Evolutionary conservation across 2,888 invertebrate genomes (phyloP).

Genomic region (Gibbula magus): DNA sequence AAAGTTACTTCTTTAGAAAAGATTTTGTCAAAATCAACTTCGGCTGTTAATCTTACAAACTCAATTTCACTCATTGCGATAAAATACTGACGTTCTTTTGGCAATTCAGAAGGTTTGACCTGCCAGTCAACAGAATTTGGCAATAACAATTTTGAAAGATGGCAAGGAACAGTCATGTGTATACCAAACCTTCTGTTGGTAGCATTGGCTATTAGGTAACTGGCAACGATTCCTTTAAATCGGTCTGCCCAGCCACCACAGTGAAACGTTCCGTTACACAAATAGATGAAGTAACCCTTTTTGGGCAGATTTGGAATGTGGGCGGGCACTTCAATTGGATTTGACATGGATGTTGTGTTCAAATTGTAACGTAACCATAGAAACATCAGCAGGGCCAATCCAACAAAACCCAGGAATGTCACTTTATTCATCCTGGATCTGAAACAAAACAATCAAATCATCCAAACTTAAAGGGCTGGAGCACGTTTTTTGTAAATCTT

Average conservation of each 20-base stretch:
- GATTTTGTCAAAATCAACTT: neutral
- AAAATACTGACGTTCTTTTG: neutral
- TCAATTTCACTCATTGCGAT: neutral
- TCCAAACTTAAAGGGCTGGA: too few species aligned
- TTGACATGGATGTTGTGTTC: too few species aligned
- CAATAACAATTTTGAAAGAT: neutral
- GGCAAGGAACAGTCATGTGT: slow-evolving; percentile 9
- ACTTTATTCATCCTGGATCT: too few species aligned
- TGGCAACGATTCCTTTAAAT: slow-evolving; percentile 3
- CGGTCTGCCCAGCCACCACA: slow-evolving; percentile 21
- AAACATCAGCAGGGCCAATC: neutral
- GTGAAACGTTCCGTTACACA: neutral
- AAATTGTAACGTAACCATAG: neutral
- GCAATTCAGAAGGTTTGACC: neutral
- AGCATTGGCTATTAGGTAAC: slow-evolving; percentile 8
- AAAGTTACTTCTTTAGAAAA: neutral
- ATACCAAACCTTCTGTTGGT: slow-evolving; percentile 21
- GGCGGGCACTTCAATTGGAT: too few species aligned
- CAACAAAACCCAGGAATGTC: neutral
- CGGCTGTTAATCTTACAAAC: neutral
- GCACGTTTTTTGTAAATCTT: too few species aligned
- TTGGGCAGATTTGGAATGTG: too few species aligned
- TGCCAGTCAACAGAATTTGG: slow-evolving; percentile 5
- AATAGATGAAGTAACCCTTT: neutral
- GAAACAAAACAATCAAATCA: too few species aligned